Evolutionary conservation across 2,113 vertebrate species (phyloP).

Genomic region (Phyllostomus hastatus): DNA sequence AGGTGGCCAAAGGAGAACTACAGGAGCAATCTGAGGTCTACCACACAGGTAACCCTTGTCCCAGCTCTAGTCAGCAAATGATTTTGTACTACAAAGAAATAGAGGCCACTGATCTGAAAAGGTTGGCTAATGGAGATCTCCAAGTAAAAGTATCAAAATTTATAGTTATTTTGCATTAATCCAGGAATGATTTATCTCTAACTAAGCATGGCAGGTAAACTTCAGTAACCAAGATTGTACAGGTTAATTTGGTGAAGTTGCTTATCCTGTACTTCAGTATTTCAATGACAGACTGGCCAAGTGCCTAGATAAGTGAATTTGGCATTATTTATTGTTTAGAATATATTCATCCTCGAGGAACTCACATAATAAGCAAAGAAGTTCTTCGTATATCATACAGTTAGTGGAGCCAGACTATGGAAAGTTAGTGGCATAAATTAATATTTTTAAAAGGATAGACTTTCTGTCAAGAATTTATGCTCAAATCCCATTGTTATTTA

Average conservation of each 20-base stretch:
- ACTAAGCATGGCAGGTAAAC: background rate
- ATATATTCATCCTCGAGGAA: background rate
- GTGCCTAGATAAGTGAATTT: background rate
- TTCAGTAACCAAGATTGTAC: background rate
- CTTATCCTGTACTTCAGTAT: background rate
- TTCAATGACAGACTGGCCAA: background rate
- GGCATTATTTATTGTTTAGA: background rate
- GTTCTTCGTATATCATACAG: background rate
- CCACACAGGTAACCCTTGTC: rapidly evolving
- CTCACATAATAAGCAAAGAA: background rate
- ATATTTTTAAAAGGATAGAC: background rate
- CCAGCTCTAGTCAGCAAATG: background rate
- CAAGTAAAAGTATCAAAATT: background rate
- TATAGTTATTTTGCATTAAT: background rate
- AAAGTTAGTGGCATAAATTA: background rate
- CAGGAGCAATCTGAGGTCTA: background rate
- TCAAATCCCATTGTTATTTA: constrained; percentile 60
- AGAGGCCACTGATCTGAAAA: background rate
- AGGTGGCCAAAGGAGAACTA: background rate
- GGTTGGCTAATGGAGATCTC: background rate
- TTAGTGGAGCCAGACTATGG: background rate
- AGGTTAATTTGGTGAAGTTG: background rate
- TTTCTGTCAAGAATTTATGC: background rate
- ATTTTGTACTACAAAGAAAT: background rate
- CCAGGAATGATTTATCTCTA: background rate